A percentile compares a stretch with the other conserved stretches of the same genome.
These are phyloP conservation scores for Acleris emargana DNA, from an alignment of 2,888 invertebrate species.

Conservation along the genomic window DNA sequence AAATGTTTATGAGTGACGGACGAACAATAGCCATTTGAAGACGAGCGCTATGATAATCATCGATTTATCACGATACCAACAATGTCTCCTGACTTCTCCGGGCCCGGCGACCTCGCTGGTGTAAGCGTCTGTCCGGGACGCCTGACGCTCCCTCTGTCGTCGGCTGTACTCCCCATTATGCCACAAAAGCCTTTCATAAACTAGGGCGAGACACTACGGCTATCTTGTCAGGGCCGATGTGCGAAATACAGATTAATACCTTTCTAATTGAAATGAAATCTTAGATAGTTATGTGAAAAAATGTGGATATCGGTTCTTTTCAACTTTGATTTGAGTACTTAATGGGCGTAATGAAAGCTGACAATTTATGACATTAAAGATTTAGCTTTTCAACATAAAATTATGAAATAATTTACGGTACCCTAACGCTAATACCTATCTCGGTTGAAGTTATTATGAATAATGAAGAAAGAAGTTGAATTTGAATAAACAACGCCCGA, in stretches of 20 bases:
- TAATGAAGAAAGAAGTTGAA: too few relatives aligned
- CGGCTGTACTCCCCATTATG: conserved; percentile 10
- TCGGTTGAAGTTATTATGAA: too few relatives aligned
- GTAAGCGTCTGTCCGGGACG: conserved; percentile 14
- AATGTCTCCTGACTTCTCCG: conserved; percentile 7
- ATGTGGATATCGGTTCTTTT: not conserved
- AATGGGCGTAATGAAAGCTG: too few relatives aligned
- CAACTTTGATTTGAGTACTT: not conserved
- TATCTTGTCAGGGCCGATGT: not conserved
- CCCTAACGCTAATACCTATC: too few relatives aligned
- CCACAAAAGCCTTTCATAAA: conserved; percentile 12
- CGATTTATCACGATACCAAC: conserved; percentile 18
- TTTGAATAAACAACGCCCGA: too few relatives aligned
- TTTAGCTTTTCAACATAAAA: too few relatives aligned
- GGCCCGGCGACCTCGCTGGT: conserved; percentile 5
- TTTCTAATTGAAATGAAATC: not conserved
- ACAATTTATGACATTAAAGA: too few relatives aligned
- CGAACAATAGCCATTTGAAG: too few relatives aligned
- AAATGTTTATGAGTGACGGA: too few relatives aligned
- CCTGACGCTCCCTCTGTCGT: conserved; percentile 26
- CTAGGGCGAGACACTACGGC: conserved; percentile 7
- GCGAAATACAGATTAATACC: not conserved
- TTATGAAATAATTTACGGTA: too few relatives aligned
- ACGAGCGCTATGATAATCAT: conserved; percentile 2
- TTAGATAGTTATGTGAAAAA: not conserved